Evolutionary conservation across 2,888 invertebrate species (phyloP).

Genomic region (Agonopterix subpropinquella): DNA sequence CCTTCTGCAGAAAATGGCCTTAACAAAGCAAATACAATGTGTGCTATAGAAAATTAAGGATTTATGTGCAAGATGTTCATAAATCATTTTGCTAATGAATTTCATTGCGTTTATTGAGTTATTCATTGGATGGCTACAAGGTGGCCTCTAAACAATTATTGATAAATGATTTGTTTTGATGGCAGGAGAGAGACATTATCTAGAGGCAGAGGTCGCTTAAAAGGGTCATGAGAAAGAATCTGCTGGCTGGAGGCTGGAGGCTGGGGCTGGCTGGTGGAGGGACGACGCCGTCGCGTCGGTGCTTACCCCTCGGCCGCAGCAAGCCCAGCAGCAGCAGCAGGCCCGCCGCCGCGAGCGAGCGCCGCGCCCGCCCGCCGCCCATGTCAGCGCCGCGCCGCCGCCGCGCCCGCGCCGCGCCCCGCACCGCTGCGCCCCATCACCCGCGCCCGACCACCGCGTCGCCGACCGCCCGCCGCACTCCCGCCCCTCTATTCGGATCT

Average conservation of each 20-base stretch:
- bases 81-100: too few species aligned
- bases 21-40: too few species aligned
- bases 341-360: constrained; percentile 73
- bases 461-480: constrained; percentile 52
- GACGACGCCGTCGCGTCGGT: not conserved
- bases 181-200: too few species aligned
- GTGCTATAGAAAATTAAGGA: too few species aligned
- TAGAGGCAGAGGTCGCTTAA: too few species aligned
- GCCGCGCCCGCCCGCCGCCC: constrained; percentile 68
- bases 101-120: not conserved
- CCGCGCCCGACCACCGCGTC: constrained; percentile 14
- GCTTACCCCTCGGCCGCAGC: constrained; percentile 68
- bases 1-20: too few species aligned
- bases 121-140: not conserved
- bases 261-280: not conserved
- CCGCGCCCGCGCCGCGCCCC: constrained; percentile 49
- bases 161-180: too few species aligned
- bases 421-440: constrained; percentile 40
- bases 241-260: not conserved
- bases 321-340: constrained; percentile 72
- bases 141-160: too few species aligned
- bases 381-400: constrained; percentile 71
- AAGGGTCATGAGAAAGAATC: too few species aligned
- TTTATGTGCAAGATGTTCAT: too few species aligned
- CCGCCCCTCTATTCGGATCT: constrained; percentile 55